A percentile compares a stretch with the other conserved stretches of the same genome.
Evolutionary conservation across 2,113 vertebrate genomes (phyloP).

Genomic region (Oxyura jamaicensis): DNA sequence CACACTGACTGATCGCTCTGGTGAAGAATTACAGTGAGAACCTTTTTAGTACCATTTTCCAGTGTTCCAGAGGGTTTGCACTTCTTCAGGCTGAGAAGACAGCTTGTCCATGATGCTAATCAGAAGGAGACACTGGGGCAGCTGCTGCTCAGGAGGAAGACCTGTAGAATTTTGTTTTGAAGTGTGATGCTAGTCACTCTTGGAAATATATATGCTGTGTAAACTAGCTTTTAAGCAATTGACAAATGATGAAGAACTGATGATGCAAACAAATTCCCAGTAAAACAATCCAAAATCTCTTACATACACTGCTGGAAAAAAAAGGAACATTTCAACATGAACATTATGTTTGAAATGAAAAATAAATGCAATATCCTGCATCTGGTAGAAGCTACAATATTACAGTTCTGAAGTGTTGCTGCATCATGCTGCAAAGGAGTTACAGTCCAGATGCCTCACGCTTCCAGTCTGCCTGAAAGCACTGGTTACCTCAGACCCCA

Average conservation of each 20-base stretch:
- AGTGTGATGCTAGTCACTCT: neutral
- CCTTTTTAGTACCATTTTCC: conserved; percentile 76
- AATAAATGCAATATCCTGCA: neutral
- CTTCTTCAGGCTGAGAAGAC: conserved; percentile 80
- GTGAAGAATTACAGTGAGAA: conserved; percentile 66
- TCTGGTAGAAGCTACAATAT: neutral
- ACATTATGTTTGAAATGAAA: neutral
- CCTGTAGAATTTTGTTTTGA: conserved; percentile 66
- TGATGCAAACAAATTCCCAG: neutral
- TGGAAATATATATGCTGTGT: neutral
- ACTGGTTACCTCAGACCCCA: neutral
- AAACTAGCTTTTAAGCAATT: neutral
- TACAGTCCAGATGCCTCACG: neutral
- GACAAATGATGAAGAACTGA: neutral
- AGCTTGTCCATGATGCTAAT: conserved; percentile 84
- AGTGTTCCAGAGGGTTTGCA: conserved; percentile 84
- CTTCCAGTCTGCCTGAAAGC: neutral
- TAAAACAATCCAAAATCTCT: neutral
- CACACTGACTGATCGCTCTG: rapidly evolving
- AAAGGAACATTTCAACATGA: neutral
- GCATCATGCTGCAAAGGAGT: neutral
- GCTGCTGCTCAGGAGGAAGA: conserved; percentile 78
- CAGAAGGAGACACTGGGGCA: conserved; percentile 89
- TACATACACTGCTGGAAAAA: neutral
- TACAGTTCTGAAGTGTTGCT: neutral